Evolutionary conservation across 2,888 invertebrate species (phyloP).

Genomic region (Drosophila atripex): DNA sequence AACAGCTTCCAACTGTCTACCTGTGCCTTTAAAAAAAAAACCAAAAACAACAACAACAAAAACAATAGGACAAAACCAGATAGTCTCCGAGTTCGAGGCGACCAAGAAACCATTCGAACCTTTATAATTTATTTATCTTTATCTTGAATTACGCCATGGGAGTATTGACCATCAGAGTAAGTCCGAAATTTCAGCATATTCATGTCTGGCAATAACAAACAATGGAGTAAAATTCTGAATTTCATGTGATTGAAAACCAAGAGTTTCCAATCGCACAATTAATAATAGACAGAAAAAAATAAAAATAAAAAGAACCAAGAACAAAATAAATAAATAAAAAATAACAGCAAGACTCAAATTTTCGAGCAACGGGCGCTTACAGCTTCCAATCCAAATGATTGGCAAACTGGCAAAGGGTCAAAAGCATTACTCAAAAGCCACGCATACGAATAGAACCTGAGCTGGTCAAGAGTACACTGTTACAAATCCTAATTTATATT

Average conservation of each 20-base stretch:
- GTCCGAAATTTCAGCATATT: constrained; percentile 79
- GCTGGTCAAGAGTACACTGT: constrained; percentile 10
- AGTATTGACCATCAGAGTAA: constrained; percentile 82
- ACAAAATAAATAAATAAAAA: constrained; percentile 33
- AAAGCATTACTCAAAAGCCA: constrained; percentile 43
- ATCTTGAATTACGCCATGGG: constrained; percentile 79
- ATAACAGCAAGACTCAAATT: constrained; percentile 39
- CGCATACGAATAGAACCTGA: constrained; percentile 19
- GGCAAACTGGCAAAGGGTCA: constrained; percentile 41
- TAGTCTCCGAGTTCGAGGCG: constrained; percentile 48
- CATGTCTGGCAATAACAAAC: constrained; percentile 58
- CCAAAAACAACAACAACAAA: neutral
- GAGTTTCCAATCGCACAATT: constrained; percentile 50
- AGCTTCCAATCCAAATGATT: constrained; percentile 3
- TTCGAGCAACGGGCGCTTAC: constrained; percentile 18
- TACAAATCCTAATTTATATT: neutral
- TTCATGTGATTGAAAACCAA: constrained; percentile 68
- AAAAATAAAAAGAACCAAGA: constrained; percentile 25
- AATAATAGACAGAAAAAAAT: constrained; percentile 45
- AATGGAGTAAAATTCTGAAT: constrained; percentile 67
- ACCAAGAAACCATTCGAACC: constrained; percentile 61
- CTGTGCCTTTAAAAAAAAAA: constrained; percentile 50
- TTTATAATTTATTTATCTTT: constrained; percentile 78
- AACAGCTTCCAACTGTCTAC: constrained; percentile 77
- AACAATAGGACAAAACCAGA: constrained; percentile 58